Evolutionary conservation across 2,888 invertebrate genomes (phyloP).

Genomic region (Tricholauxania praeusta): DNA sequence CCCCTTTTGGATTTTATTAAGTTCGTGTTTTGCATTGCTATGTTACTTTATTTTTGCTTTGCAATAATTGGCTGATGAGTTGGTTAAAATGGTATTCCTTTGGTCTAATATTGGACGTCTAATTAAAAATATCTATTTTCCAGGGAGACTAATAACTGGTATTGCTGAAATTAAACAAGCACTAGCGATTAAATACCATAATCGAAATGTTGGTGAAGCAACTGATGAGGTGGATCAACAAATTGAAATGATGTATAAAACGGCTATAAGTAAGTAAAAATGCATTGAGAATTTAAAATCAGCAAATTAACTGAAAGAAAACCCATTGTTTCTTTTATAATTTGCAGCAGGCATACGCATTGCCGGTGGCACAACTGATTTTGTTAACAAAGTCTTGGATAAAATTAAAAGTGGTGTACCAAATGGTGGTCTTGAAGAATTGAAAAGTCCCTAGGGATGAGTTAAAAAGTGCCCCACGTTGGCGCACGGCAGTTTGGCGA

Average conservation of each 20-base stretch:
- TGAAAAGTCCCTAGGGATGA: constrained; percentile 68
- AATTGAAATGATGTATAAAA: constrained; percentile 74
- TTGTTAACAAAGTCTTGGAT: constrained; percentile 91
- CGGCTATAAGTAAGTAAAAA: constrained; percentile 58
- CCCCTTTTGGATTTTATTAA: too few species aligned
- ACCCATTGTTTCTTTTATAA: constrained; percentile 27
- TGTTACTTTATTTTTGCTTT: too few species aligned
- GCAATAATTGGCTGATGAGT: too few species aligned
- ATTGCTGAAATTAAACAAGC: constrained; percentile 83
- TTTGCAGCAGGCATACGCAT: constrained; percentile 79
- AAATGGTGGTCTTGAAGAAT: constrained; percentile 82
- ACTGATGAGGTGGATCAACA: constrained; percentile 77
- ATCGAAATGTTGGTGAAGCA: constrained; percentile 60
- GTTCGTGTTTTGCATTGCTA: too few species aligned
- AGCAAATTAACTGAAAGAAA: neutral
- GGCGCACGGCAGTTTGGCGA: neutral
- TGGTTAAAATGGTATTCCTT: too few species aligned
- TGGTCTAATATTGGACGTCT: neutral
- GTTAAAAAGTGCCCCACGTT: neutral
- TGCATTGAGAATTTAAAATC: constrained; percentile 2
- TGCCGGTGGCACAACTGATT: constrained; percentile 92
- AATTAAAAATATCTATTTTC: constrained; percentile 55
- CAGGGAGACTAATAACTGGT: constrained; percentile 83
- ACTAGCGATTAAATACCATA: constrained; percentile 73
- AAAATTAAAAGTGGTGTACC: constrained; percentile 85